Evolutionary conservation across 1,140 invertebrate genomes (phyloP).

Genomic region (Saxidomus purpurata): DNA sequence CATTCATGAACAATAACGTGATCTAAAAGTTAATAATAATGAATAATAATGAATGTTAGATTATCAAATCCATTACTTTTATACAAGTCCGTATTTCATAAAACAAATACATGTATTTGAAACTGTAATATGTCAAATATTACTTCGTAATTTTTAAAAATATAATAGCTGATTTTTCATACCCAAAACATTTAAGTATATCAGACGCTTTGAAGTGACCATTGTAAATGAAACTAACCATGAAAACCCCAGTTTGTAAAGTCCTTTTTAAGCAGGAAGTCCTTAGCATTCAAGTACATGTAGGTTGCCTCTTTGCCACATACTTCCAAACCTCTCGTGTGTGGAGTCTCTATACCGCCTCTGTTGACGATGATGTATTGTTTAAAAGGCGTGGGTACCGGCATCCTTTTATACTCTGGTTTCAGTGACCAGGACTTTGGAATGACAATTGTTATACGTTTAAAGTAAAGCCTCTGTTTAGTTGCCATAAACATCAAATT

Average conservation of each 20-base stretch:
- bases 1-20: constrained; percentile 81
- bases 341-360: neutral
- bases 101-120: too few species aligned
- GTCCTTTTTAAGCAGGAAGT: neutral
- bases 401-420: too few species aligned
- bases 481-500: neutral
- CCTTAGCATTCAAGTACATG: neutral
- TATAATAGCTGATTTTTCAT: too few species aligned
- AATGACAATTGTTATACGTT: neutral
- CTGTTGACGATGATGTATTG: constrained; percentile 13
- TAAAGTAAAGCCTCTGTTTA: neutral
- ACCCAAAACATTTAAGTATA: too few species aligned
- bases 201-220: too few species aligned
- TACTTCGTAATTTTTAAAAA: too few species aligned
- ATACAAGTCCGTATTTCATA: too few species aligned
- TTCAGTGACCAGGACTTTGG: neutral
- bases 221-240: neutral
- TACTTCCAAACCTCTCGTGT: neutral
- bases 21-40: constrained; percentile 65
- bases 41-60: too few species aligned
- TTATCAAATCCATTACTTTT: too few species aligned
- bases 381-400: neutral
- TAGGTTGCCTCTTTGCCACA: neutral
- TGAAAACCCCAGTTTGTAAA: neutral
- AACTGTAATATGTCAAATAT: too few species aligned